Evolutionary conservation across 1,140 invertebrate genomes (phyloP), one percentile per base, ranked within the genome.

Genomic region (Heliothis virescens): DNA sequence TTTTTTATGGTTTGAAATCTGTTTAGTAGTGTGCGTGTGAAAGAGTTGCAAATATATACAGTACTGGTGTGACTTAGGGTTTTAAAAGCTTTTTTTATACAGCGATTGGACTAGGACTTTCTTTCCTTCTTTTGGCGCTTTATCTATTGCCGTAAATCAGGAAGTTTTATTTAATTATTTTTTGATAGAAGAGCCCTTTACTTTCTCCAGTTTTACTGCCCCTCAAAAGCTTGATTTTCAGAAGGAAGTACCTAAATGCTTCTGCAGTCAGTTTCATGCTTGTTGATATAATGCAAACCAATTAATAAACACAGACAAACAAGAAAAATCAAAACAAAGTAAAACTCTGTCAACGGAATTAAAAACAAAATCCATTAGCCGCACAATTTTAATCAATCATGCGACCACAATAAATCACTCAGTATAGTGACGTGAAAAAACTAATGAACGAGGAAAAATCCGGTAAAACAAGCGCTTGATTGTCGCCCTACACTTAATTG

Each of bases 401-500:
- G 16, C 15, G 57, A 50, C 4, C 60, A 76, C 47, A 65, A 76
- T 76, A 50, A 76, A 76, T 76, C 74, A 60, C 60, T 26, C 12
- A 13, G 59, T 50, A 65, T 63, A 65, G 29, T 63, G 60, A 41
- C 41, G n/a, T 34, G 29, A 41, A 29, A 50, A 65, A 63, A 76
- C 48, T 65, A 76, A 76, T 65, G 62, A 48, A 34, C 13, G 55
- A 71, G 53, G 73, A 69, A 69, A 67, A 65, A 69, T 80, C 72
- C 53, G 52, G 52, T 72, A 77, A 63, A 69, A 72, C 67, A 79
- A 73, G 65, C 67, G 55, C 73, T 80, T 79, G 47, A 34, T 21
- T 81, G 67, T 81, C 79, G 65, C 79, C 65, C 59, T 62, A 77
- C 74, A 83, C 81, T 83, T 82, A 86, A 85, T 86, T 80, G 80